These are phyloP conservation scores for Melanotaenia nigrans DNA, from an alignment of 2,797 vertebrate genomes.

Conservation along the genomic window DNA sequence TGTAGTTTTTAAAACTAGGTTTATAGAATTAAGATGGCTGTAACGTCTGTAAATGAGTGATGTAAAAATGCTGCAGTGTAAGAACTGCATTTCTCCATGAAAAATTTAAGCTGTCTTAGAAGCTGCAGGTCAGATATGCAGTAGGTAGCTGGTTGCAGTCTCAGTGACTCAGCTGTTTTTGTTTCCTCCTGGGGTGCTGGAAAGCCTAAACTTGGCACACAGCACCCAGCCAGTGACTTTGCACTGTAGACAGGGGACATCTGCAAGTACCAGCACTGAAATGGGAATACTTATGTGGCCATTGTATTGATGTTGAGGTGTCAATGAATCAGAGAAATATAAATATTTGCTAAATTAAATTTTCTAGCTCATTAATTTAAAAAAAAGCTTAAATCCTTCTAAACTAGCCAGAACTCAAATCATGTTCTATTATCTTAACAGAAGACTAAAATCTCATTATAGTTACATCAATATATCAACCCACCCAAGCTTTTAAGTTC, in stretches of 20 bases:
- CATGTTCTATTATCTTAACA: not conserved
- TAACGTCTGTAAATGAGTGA: not conserved
- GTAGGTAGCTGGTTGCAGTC: slow-evolving; percentile 54
- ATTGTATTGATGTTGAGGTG: slow-evolving; percentile 2
- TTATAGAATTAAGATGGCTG: not conserved
- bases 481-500: slow-evolving; percentile 51
- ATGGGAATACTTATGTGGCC: not conserved
- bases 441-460: not conserved
- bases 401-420: not conserved
- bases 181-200: slow-evolving; percentile 42
- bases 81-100: not conserved
- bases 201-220: slow-evolving; percentile 55
- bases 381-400: not conserved
- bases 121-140: slow-evolving; percentile 50
- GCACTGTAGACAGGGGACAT: slow-evolving; percentile 66
- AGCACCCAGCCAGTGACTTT: slow-evolving; percentile 47
- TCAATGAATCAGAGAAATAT: not conserved
- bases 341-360: not conserved
- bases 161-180: slow-evolving; percentile 74
- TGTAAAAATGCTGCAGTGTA: not conserved
- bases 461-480: slow-evolving; percentile 14
- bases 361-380: not conserved
- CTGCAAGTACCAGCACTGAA: slow-evolving; percentile 58
- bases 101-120: slow-evolving; percentile 11
- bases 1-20: not conserved